Evolutionary conservation across 2,888 invertebrate genomes (phyloP).

Genomic region (Acanthacorydalis orientalis): DNA sequence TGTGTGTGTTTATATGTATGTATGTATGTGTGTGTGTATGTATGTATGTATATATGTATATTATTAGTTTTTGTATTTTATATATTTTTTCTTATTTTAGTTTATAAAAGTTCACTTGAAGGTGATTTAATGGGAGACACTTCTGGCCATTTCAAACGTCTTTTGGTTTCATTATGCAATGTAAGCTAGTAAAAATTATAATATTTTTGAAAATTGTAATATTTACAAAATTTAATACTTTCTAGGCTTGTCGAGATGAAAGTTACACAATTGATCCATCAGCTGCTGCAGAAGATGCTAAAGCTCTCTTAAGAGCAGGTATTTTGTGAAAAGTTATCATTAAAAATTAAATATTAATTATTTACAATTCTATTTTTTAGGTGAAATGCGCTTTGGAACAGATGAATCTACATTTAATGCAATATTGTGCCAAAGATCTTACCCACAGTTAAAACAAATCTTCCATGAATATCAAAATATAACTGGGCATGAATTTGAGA

Average conservation of each 20-base stretch:
- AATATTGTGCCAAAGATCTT: constrained; percentile 63
- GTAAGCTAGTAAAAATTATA: constrained; percentile 25
- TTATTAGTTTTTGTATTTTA: background rate
- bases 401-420: constrained; percentile 78
- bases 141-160: constrained; percentile 76
- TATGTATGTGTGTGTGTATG: no score
- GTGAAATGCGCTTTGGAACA: constrained; percentile 51
- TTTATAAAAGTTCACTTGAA: constrained; percentile 64
- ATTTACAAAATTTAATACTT: constrained; percentile 9
- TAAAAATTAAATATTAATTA: constrained; percentile 1
- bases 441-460: constrained; percentile 38
- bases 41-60: no score
- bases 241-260: constrained; percentile 63
- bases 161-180: constrained; percentile 71
- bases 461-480: constrained; percentile 52
- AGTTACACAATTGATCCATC: constrained; percentile 52
- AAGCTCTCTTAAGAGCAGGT: constrained; percentile 63
- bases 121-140: constrained; percentile 75
- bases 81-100: constrained; percentile 30
- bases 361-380: constrained; percentile 16
- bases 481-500: constrained; percentile 64
- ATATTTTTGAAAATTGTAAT: background rate
- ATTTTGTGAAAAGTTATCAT: constrained; percentile 17
- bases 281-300: constrained; percentile 65
- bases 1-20: no score